These are phyloP conservation scores for Lutjanus campechanus DNA, from an alignment of 2,797 vertebrate genomes.

Conservation along the genomic window DNA sequence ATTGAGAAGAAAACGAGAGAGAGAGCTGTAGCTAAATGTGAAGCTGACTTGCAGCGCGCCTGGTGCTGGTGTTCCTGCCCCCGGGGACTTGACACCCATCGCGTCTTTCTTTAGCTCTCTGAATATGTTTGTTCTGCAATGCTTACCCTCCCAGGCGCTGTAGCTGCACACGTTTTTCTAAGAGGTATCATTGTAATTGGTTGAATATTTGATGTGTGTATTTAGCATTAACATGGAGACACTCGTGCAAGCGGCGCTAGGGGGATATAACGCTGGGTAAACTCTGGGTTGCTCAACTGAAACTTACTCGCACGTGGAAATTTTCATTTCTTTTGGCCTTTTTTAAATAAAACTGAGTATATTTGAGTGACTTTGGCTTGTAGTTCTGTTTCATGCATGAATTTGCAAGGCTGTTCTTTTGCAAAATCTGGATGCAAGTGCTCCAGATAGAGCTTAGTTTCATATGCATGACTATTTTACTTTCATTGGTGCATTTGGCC, in stretches of 20 bases:
- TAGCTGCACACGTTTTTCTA: conserved; percentile 66
- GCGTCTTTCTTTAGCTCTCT: conserved; percentile 76
- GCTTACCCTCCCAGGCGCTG: conserved; percentile 71
- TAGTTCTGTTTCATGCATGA: conserved; percentile 51
- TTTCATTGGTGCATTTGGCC: conserved; percentile 49
- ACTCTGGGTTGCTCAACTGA: conserved; percentile 76
- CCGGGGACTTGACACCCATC: conserved; percentile 70
- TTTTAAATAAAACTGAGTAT: conserved; percentile 56
- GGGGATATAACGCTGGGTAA: conserved; percentile 75
- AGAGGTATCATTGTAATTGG: conserved; percentile 81
- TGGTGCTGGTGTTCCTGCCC: conserved; percentile 62
- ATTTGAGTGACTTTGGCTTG: conserved; percentile 56
- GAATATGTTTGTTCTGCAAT: conserved; percentile 79
- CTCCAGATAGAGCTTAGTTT: conserved; percentile 44
- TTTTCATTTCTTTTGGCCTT: conserved; percentile 60
- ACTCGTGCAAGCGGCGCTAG: conserved; percentile 56
- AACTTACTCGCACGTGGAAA: conserved; percentile 68
- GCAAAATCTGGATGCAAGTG: conserved; percentile 33
- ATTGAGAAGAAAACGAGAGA: conserved; percentile 31
- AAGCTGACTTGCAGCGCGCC: conserved; percentile 55
- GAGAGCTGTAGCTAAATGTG: conserved; percentile 47
- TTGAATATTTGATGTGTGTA: conserved; percentile 83
- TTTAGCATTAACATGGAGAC: conserved; percentile 82
- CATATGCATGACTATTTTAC: conserved; percentile 48
- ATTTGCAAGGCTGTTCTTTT: conserved; percentile 28